These are phyloP conservation scores for Troides oblongomaculatus DNA, from an alignment of 2,888 invertebrate species.

Conservation along the genomic window DNA sequence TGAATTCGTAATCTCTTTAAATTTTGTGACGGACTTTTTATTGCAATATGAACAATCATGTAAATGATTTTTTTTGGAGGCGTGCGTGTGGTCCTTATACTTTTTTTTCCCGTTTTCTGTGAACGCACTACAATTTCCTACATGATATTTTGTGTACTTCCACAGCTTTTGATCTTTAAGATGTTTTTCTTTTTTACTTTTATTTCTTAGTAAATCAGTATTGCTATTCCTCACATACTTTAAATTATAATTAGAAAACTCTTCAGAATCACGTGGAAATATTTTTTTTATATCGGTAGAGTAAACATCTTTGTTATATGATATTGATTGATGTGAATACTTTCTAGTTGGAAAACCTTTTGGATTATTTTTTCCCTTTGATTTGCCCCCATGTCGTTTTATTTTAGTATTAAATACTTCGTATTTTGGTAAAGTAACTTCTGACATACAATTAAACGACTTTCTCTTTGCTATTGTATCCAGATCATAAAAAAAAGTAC, in stretches of 20 bases:
- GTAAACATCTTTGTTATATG: constrained; percentile 6
- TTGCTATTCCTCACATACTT: constrained; percentile 15
- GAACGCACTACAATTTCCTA: constrained; percentile 53
- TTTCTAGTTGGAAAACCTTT: constrained; percentile 58
- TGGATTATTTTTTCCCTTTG: constrained; percentile 48
- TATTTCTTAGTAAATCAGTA: constrained; percentile 19
- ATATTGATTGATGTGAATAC: constrained; percentile 31
- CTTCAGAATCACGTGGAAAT: constrained; percentile 48
- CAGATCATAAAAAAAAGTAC: constrained; percentile 67
- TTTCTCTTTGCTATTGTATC: constrained; percentile 62
- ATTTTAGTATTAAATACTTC: constrained; percentile 34
- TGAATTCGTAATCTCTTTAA: constrained; percentile 36
- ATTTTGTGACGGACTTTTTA: constrained; percentile 36
- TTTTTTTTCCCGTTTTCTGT: constrained; percentile 50
- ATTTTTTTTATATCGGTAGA: constrained; percentile 39
- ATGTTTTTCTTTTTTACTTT: constrained; percentile 40
- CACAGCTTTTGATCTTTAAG: constrained; percentile 55
- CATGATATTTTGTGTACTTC: constrained; percentile 60
- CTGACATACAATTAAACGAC: constrained; percentile 55
- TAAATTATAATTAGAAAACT: constrained; percentile 45
- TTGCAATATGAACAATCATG: constrained; percentile 14
- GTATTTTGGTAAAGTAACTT: constrained; percentile 44
- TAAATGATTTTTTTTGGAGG: constrained; percentile 55
- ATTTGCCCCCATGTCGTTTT: constrained; percentile 19
- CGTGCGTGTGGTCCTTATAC: constrained; percentile 48